Percentiles rank a stretch among this genome's conserved stretches.
Conservation (phyloP, 2,888 invertebrate genomes). For the Lypha dubia region DNA sequence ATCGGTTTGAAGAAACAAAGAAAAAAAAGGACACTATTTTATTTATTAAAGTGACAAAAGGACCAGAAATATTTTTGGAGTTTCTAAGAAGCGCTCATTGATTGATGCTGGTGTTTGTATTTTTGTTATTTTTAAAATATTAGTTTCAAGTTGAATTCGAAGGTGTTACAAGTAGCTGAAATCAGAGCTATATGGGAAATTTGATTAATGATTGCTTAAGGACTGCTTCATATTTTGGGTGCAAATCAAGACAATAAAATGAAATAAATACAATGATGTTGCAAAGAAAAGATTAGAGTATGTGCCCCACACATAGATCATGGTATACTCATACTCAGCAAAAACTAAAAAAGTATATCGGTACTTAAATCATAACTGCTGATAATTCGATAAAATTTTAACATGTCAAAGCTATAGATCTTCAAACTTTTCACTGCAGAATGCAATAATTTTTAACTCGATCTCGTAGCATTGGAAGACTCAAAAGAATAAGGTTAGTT, state of each 20-base stretch:
- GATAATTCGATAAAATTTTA: too few species aligned
- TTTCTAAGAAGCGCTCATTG: conserved; percentile 14
- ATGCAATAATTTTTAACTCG: too few species aligned
- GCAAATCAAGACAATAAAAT: background rate
- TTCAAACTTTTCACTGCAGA: too few species aligned
- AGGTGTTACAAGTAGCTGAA: conserved; percentile 63
- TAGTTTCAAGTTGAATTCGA: conserved; percentile 4
- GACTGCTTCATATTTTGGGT: conserved; percentile 20
- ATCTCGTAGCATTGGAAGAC: too few species aligned
- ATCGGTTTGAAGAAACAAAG: background rate
- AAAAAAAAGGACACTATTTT: conserved; percentile 33
- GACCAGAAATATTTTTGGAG: conserved; percentile 23
- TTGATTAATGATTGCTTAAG: conserved; percentile 39
- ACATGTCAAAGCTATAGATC: too few species aligned
- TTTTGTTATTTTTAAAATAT: background rate
- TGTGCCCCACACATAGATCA: too few species aligned
- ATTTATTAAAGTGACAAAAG: conserved; percentile 55
- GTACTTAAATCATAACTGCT: too few species aligned
- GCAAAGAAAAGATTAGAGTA: too few species aligned
- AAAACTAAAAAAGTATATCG: too few species aligned
- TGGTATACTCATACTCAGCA: too few species aligned
- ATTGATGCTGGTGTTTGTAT: background rate
- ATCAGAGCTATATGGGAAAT: conserved; percentile 54
- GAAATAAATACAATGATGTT: too few species aligned
- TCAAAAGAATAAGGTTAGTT: too few species aligned